Conservation (phyloP, 2,797 vertebrate species). For the Mormyrus proboscirostris region DNA sequence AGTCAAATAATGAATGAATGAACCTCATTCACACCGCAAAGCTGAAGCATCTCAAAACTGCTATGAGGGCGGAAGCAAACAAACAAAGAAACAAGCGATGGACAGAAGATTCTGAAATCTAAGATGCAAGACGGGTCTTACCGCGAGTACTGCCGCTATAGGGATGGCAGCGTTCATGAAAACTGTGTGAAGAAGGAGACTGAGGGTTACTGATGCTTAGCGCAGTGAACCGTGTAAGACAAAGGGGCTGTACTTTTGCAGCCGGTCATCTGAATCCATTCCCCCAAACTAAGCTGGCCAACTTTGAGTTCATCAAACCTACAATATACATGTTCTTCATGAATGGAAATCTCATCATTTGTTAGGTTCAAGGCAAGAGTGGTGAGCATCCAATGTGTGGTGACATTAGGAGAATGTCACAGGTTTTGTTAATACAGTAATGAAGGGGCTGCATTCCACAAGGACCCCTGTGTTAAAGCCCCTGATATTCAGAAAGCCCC, state of each 20-base stretch:
- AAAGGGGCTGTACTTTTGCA: background rate
- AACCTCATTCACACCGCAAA: background rate
- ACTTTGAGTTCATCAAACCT: background rate
- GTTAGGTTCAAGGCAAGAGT: background rate
- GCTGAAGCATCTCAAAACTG: background rate
- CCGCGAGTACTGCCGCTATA: slow-evolving; percentile 89
- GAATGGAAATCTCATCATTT: background rate
- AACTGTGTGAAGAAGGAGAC: slow-evolving; percentile 61
- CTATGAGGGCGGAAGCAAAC: background rate
- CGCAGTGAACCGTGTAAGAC: background rate
- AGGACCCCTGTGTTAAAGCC: background rate
- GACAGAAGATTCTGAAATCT: too few species aligned
- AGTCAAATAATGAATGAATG: background rate
- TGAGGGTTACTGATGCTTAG: background rate
- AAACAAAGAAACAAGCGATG: background rate
- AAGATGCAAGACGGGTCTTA: slow-evolving; percentile 56
- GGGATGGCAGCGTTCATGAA: slow-evolving; percentile 98
- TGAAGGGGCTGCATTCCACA: background rate
- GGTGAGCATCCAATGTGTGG: background rate
- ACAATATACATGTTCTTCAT: background rate
- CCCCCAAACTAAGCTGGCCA: background rate
- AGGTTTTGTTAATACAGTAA: background rate
- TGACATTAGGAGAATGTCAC: background rate
- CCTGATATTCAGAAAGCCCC: slow-evolving; percentile 31
- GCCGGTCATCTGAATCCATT: background rate